Conservation (phyloP, 2,888 invertebrate species). For the Drosophila formosana region DNA sequence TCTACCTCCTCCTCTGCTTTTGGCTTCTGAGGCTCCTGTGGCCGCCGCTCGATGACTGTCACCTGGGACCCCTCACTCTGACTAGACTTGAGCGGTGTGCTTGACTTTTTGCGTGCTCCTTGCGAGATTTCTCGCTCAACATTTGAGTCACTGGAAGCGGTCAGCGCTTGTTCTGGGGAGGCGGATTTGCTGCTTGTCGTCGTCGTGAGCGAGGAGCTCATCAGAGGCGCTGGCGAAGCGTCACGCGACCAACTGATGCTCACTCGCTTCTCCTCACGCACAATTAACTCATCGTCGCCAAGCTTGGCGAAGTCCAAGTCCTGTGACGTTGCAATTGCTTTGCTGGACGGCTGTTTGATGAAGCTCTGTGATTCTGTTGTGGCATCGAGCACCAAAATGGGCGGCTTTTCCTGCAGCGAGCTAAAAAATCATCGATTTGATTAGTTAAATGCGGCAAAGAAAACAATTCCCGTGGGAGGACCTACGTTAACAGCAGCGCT, state of each 20-base stretch:
- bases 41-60: constrained; percentile 62
- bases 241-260: constrained; percentile 84
- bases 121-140: constrained; percentile 67
- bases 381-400: constrained; percentile 56
- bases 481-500: constrained; percentile 77
- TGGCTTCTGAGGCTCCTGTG: constrained; percentile 7
- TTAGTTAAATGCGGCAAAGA: background rate
- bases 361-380: constrained; percentile 74
- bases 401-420: constrained; percentile 81
- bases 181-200: constrained; percentile 58
- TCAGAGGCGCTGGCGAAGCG: constrained; percentile 81
- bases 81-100: constrained; percentile 80
- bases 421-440: constrained; percentile 45
- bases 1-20: constrained; percentile 18
- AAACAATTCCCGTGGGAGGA: constrained; percentile 24
- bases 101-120: constrained; percentile 77
- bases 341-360: constrained; percentile 71
- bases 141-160: constrained; percentile 54
- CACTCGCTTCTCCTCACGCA: constrained; percentile 83
- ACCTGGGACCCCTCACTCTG: constrained; percentile 77
- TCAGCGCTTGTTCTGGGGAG: constrained; percentile 59
- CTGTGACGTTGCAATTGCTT: constrained; percentile 14
- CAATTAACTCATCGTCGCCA: constrained; percentile 80
- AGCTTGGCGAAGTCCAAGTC: constrained; percentile 66
- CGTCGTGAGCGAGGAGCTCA: constrained; percentile 54